Evolutionary conservation across 2,113 vertebrate species (phyloP).

Genomic region (Chloebia gouldiae): DNA sequence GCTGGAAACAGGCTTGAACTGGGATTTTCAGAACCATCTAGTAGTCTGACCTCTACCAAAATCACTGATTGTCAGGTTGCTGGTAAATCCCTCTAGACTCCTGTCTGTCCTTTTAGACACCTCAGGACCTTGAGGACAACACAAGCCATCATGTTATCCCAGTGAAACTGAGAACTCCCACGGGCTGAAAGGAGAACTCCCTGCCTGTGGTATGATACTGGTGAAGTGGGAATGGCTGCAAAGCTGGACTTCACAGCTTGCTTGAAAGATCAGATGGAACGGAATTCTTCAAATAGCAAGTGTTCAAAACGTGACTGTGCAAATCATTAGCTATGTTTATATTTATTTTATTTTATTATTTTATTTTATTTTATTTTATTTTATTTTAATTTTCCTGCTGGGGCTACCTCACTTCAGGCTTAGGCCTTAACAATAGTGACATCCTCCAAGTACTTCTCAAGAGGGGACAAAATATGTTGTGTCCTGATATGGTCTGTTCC

Average conservation of each 20-base stretch:
- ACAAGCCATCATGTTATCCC: neutral
- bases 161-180: neutral
- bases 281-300: neutral
- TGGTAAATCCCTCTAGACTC: neutral
- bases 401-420: neutral
- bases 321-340: neutral
- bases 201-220: neutral
- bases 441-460: neutral
- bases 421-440: neutral
- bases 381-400: neutral
- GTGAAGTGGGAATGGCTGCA: neutral
- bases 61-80: neutral
- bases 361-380: neutral
- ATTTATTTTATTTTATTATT: neutral
- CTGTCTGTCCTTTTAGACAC: neutral
- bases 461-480: neutral
- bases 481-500: neutral
- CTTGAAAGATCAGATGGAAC: neutral
- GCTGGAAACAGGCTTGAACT: neutral
- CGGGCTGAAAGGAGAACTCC: neutral
- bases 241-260: neutral
- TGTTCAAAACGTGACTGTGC: neutral
- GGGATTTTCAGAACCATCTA: neutral
- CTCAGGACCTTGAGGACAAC: neutral
- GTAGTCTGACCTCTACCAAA: neutral